Conservation (phyloP, 1,140 invertebrate species). For the Papilio xuthus region DNA sequence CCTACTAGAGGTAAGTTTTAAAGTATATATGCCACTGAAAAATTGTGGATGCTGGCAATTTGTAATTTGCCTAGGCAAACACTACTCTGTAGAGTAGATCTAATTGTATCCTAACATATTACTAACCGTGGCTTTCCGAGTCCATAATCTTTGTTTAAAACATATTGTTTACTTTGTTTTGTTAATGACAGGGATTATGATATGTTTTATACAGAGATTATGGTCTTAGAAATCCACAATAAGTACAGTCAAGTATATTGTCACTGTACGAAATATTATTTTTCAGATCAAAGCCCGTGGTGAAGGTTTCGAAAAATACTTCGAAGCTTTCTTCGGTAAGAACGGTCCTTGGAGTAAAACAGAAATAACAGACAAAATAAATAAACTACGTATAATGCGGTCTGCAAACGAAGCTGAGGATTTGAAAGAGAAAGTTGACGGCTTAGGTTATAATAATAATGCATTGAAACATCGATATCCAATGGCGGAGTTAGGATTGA, state of each 20-base stretch:
- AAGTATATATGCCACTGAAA: not conserved
- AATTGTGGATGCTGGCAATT: too few relatives aligned
- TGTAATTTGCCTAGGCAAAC: too few relatives aligned
- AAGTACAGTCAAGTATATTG: not conserved
- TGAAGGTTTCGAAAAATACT: slow-evolving; percentile 92
- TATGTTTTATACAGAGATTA: too few relatives aligned
- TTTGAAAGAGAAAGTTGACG: slow-evolving; percentile 82
- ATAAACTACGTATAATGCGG: slow-evolving; percentile 81
- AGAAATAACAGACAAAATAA: slow-evolving; percentile 83
- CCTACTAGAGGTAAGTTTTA: slow-evolving; percentile 85
- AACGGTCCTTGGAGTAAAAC: slow-evolving; percentile 86
- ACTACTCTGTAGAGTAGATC: too few relatives aligned
- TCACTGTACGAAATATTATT: not conserved
- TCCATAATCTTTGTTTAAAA: too few relatives aligned
- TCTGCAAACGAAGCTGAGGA: slow-evolving; percentile 78
- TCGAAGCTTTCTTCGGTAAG: slow-evolving; percentile 90
- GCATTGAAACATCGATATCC: slow-evolving; percentile 74
- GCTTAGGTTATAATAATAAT: slow-evolving; percentile 84
- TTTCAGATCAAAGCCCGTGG: slow-evolving; percentile 87
- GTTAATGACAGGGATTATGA: too few relatives aligned
- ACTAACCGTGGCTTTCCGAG: too few relatives aligned
- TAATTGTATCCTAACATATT: too few relatives aligned
- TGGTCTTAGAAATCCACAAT: too few relatives aligned
- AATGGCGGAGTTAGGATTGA: slow-evolving; percentile 74
- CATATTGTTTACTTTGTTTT: too few relatives aligned